phyloP scores from a whole-genome alignment of 2,797 vertebrate species.

The Tympanoctomys barrerae region DNA sequence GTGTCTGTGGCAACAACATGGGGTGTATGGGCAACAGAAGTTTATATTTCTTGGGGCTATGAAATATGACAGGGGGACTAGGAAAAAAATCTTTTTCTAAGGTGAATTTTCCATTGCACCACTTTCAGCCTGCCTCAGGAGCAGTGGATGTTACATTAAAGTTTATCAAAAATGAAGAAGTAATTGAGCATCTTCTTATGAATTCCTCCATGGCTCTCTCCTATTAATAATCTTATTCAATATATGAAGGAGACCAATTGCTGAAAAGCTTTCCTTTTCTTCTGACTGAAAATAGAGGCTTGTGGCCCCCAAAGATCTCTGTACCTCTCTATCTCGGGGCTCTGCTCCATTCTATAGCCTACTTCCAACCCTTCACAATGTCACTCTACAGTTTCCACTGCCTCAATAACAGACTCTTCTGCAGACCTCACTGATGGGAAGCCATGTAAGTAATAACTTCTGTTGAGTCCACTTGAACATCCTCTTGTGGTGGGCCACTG shows the following conservation, averaged over 20 bases:
- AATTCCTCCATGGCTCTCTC: not conserved
- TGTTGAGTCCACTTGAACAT: not conserved
- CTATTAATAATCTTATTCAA: not conserved
- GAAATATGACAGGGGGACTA: not conserved
- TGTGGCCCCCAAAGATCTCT: not conserved
- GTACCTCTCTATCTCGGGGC: not conserved
- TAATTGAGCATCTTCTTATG: not conserved
- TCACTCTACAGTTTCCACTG: slow-evolving; percentile 16
- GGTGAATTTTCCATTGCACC: slow-evolving; percentile 13
- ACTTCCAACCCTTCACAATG: not conserved
- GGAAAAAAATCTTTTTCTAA: slow-evolving; percentile 19
- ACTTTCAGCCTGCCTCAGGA: not conserved
- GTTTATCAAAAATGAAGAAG: slow-evolving; percentile 18
- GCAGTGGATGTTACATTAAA: not conserved
- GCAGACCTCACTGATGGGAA: not conserved
- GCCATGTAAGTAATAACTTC: not conserved
- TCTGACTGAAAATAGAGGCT: not conserved
- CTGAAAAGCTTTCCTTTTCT: slow-evolving; percentile 8
- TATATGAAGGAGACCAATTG: not conserved
- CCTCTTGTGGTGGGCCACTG: not conserved
- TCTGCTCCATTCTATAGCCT: not conserved
- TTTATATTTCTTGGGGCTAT: not conserved
- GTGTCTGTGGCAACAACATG: slow-evolving; percentile 51
- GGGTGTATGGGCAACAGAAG: not conserved
- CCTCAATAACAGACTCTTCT: not conserved